Evolutionary conservation across 2,888 invertebrate species (phyloP).

Genomic region (Leucozona laternaria): DNA sequence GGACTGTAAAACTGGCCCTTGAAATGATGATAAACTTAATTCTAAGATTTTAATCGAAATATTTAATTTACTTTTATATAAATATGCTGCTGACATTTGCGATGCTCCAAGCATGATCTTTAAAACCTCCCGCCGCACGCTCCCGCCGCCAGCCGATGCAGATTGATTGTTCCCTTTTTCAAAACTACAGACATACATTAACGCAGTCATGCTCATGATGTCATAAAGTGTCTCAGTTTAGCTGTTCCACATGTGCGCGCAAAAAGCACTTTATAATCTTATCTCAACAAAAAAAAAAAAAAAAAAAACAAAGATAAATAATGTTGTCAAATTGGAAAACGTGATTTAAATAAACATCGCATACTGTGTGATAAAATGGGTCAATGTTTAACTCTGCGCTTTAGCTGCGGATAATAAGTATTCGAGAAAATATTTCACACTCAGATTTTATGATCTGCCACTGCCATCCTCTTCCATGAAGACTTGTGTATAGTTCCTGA

Average conservation of each 20-base stretch:
- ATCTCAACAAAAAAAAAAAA: constrained; percentile 14
- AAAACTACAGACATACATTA: background rate
- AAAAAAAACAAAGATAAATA: constrained; percentile 37
- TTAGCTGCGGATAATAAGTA: background rate
- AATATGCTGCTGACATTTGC: background rate
- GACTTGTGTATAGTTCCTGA: background rate
- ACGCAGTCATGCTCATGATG: constrained; percentile 6
- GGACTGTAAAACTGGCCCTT: too few species aligned
- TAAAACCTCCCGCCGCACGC: background rate
- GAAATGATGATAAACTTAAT: too few species aligned
- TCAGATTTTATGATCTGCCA: constrained; percentile 40
- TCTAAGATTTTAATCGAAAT: background rate
- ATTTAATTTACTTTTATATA: background rate
- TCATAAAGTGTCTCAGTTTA: constrained; percentile 34
- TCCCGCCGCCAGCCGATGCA: background rate
- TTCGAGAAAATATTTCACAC: constrained; percentile 23
- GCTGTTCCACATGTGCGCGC: constrained; percentile 41
- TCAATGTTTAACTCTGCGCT: constrained; percentile 33
- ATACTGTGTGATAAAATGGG: constrained; percentile 31
- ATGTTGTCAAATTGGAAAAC: constrained; percentile 46
- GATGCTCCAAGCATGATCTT: constrained; percentile 1
- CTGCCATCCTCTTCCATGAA: background rate
- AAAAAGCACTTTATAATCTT: constrained; percentile 45
- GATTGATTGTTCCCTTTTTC: background rate
- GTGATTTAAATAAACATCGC: constrained; percentile 46